Conservation (phyloP, 2,888 invertebrate species). For the Dexiosoma caninum region DNA sequence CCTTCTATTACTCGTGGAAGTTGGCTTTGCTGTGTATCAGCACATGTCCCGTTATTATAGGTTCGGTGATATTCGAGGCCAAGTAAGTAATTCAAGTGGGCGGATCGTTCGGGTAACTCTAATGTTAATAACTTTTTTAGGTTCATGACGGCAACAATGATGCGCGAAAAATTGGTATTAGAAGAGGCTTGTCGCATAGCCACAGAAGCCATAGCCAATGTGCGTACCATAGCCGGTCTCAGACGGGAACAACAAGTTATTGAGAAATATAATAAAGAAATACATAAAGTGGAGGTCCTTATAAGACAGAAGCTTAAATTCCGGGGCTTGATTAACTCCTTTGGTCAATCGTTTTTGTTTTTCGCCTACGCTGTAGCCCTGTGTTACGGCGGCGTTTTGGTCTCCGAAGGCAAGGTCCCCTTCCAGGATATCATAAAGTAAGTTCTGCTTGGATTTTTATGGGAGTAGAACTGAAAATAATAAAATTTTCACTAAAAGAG, state of each 20-base stretch:
- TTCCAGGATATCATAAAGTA: slow-evolving; percentile 86
- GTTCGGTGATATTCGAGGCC: slow-evolving; percentile 84
- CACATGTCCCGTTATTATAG: slow-evolving; percentile 84
- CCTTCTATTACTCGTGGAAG: slow-evolving; percentile 84
- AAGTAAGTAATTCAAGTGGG: slow-evolving; percentile 69
- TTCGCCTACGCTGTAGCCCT: slow-evolving; percentile 85
- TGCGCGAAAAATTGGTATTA: slow-evolving; percentile 82
- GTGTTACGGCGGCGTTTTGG: slow-evolving; percentile 85
- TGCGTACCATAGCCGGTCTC: slow-evolving; percentile 84
- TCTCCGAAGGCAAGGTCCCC: slow-evolving; percentile 81
- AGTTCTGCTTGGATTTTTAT: slow-evolving; percentile 68
- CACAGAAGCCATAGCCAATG: slow-evolving; percentile 85
- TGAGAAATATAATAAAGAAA: slow-evolving; percentile 80
- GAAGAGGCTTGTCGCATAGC: slow-evolving; percentile 85
- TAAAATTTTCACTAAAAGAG: slow-evolving; percentile 77
- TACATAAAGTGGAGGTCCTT: slow-evolving; percentile 79
- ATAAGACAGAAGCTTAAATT: slow-evolving; percentile 81
- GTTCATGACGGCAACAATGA: slow-evolving; percentile 81
- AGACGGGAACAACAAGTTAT: slow-evolving; percentile 83
- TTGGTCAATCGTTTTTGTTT: slow-evolving; percentile 85
- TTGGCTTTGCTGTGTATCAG: slow-evolving; percentile 84
- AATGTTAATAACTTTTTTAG: too few relatives aligned
- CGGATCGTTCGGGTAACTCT: too few relatives aligned
- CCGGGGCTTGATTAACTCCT: slow-evolving; percentile 84
- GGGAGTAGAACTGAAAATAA: not conserved